These are phyloP conservation scores for Macrophya annulata DNA, from an alignment of 2,888 invertebrate genomes.

Conservation along the genomic window DNA sequence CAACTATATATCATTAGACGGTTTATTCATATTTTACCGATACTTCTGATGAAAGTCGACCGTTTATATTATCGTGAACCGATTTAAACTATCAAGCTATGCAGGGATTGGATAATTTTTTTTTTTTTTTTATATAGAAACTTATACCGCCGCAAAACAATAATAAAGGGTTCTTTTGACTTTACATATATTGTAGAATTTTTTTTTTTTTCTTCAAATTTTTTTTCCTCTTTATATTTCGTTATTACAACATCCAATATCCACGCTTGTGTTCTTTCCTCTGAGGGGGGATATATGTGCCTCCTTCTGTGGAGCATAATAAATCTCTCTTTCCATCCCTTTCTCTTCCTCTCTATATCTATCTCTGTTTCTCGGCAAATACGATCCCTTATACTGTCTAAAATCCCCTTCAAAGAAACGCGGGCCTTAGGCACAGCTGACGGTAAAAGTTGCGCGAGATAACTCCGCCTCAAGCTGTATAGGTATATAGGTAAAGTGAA, in stretches of 20 bases:
- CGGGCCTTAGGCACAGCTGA: constrained; percentile 25
- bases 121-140: not conserved
- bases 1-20: constrained; percentile 13
- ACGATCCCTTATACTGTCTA: constrained; percentile 22
- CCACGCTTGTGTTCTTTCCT: constrained; percentile 34
- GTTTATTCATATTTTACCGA: not conserved
- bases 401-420: not conserved
- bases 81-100: not conserved
- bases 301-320: constrained; percentile 26
- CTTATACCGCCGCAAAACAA: not conserved
- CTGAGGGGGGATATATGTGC: constrained; percentile 1
- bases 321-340: not conserved
- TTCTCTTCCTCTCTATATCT: constrained; percentile 51
- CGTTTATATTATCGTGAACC: not conserved
- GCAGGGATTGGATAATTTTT: not conserved
- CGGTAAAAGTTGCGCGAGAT: constrained; percentile 17
- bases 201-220: too few species aligned
- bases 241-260: constrained; percentile 41
- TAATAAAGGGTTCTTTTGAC: not conserved
- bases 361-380: constrained; percentile 47
- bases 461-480: not conserved
- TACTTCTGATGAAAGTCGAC: not conserved
- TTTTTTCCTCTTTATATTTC: not conserved
- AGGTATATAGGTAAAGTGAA: not conserved
- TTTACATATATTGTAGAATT: not conserved